Percentiles rank a stretch among this genome's conserved stretches.
Conservation (phyloP, 2,113 vertebrate genomes). For the Hippocampus comes region DNA sequence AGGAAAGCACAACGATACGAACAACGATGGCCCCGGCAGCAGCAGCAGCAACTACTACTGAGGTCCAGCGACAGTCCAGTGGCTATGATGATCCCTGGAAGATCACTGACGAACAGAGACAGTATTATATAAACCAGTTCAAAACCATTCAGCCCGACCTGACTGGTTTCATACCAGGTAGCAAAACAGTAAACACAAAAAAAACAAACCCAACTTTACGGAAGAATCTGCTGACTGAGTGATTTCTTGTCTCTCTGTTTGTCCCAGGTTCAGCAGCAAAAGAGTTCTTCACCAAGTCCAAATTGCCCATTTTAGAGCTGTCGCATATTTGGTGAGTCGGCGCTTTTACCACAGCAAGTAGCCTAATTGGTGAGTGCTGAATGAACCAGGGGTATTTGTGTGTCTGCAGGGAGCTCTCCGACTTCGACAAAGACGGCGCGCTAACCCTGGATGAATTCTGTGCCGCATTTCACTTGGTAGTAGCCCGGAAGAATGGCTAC, state of each 20-base stretch:
- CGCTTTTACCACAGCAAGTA: no score
- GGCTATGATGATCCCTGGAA: slow-evolving; percentile 98
- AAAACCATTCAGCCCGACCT: slow-evolving; percentile 99
- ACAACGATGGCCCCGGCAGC: slow-evolving; percentile 83
- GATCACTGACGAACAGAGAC: slow-evolving; percentile 98
- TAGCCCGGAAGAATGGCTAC: slow-evolving; percentile 97
- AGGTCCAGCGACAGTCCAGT: slow-evolving; percentile 97
- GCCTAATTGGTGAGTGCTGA: no score
- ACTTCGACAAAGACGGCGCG: slow-evolving; percentile 98
- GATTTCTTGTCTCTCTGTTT: background rate
- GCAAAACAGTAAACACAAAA: slow-evolving; percentile 5
- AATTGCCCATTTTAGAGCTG: slow-evolving; percentile 97
- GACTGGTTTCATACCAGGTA: slow-evolving; percentile 97
- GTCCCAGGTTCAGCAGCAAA: slow-evolving; percentile 91
- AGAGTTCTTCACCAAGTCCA: slow-evolving; percentile 99
- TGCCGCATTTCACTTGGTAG: slow-evolving; percentile 96
- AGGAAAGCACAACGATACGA: slow-evolving; percentile 87
- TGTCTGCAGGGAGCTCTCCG: slow-evolving; percentile 88
- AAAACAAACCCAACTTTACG: background rate
- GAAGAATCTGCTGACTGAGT: background rate
- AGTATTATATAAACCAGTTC: slow-evolving; percentile 99
- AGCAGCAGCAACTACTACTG: slow-evolving; percentile 74
- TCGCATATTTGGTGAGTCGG: slow-evolving; percentile 96
- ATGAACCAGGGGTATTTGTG: background rate
- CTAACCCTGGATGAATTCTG: slow-evolving; percentile 98